Conservation (phyloP, 2,113 vertebrate genomes). For the Picathartes gymnocephalus region DNA sequence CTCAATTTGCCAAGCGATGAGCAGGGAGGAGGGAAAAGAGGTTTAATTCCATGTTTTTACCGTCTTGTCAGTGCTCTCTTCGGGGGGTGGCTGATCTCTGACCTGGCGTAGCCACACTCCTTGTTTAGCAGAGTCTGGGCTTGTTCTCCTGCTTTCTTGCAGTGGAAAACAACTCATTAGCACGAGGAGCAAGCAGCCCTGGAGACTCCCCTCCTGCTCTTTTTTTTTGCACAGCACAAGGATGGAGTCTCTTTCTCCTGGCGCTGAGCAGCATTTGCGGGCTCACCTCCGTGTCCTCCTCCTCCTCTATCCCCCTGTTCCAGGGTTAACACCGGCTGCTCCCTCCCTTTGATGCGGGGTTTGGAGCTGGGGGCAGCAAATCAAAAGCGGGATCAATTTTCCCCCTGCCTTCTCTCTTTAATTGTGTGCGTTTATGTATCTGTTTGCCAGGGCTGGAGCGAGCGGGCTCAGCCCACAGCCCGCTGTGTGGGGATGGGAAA, state of each 20-base stretch:
- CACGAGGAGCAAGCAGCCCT: neutral
- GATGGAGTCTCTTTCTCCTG: neutral
- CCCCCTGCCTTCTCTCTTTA: neutral
- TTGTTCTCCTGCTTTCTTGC: neutral
- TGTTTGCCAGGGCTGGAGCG: neutral
- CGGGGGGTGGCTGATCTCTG: neutral
- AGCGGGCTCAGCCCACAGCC: neutral
- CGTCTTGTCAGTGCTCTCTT: neutral
- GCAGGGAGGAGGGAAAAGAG: neutral
- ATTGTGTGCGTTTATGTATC: neutral
- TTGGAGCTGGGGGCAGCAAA: neutral
- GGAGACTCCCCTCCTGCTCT: neutral
- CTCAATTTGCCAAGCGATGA: neutral
- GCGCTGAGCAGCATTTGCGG: neutral
- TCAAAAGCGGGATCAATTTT: neutral
- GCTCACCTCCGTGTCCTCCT: neutral
- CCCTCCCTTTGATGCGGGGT: neutral
- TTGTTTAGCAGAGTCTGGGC: neutral
- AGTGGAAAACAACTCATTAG: conserved; percentile 59
- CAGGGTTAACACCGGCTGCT: neutral
- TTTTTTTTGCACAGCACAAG: neutral
- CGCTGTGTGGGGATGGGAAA: conserved; percentile 34
- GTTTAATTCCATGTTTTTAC: neutral
- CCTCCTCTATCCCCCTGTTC: neutral
- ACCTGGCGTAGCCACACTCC: neutral